Evolutionary conservation across 2,797 vertebrate genomes (phyloP).

Genomic region (Gymnoscopelus braueri): DNA sequence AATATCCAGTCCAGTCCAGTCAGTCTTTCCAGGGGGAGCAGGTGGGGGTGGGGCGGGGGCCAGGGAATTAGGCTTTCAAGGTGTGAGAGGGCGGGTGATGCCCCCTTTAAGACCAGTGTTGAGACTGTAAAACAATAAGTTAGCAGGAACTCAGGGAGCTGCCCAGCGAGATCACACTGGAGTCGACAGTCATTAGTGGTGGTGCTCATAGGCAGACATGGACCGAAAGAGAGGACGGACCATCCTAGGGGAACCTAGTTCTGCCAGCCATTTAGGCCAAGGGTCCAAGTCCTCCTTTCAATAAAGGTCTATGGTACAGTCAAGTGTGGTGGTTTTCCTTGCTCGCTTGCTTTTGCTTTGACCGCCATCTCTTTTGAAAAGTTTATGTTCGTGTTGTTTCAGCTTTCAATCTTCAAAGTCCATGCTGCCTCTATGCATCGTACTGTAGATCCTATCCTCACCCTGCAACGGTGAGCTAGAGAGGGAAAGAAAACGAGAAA

Average conservation of each 20-base stretch:
- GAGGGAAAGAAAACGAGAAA: constrained; percentile 24
- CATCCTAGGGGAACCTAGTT: constrained; percentile 39
- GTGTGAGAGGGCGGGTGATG: constrained; percentile 48
- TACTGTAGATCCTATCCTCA: constrained; percentile 62
- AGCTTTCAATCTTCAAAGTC: constrained; percentile 67
- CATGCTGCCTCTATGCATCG: constrained; percentile 70
- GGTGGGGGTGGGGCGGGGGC: constrained; percentile 16
- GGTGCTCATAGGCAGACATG: constrained; percentile 68
- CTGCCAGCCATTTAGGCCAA: constrained; percentile 51
- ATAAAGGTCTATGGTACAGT: constrained; percentile 64
- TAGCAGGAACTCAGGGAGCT: constrained; percentile 75
- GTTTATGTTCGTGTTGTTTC: constrained; percentile 70
- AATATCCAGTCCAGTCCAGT: constrained; percentile 65
- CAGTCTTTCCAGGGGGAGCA: constrained; percentile 58
- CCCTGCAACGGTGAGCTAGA: constrained; percentile 54
- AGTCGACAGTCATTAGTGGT: constrained; percentile 75
- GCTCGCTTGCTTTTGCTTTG: constrained; percentile 60
- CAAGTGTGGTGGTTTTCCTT: constrained; percentile 57
- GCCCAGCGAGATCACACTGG: constrained; percentile 68
- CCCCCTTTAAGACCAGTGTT: constrained; percentile 82
- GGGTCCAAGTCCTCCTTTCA: constrained; percentile 60
- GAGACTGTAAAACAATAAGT: constrained; percentile 86
- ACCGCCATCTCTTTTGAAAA: constrained; percentile 63
- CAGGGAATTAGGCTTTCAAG: constrained; percentile 60
- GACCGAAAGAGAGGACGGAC: constrained; percentile 61